These are phyloP conservation scores for Sclerurus mexicanus DNA, from an alignment of 2,113 vertebrate species.

Conservation along the genomic window DNA sequence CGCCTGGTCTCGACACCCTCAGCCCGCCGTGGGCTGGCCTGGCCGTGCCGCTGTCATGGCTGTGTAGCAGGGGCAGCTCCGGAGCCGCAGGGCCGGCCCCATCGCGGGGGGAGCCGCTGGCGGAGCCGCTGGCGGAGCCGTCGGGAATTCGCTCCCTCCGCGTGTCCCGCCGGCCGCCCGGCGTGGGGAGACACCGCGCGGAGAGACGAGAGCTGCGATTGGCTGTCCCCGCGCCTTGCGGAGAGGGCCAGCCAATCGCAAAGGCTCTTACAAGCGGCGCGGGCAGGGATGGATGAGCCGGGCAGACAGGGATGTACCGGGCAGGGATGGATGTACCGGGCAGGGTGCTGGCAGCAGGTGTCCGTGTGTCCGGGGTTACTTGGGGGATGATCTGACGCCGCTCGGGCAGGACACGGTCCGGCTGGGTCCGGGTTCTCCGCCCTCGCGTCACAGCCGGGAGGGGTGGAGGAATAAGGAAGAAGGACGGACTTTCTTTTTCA, in stretches of 20 bases:
- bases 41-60: neutral
- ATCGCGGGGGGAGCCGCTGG: no score
- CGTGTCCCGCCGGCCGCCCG: accelerated
- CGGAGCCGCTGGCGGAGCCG: accelerated
- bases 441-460: accelerated
- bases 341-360: accelerated
- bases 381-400: accelerated
- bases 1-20: neutral
- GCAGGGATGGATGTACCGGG: no score
- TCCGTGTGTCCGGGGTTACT: accelerated
- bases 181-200: accelerated
- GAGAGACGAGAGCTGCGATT: neutral
- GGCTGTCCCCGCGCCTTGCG: neutral
- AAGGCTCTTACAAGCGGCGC: neutral
- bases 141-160: accelerated
- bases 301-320: no score
- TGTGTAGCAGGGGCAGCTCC: accelerated
- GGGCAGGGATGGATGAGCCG: no score
- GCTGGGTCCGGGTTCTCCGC: no score
- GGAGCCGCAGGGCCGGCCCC: no score
- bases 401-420: neutral
- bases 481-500: neutral
- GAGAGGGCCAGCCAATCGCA: neutral
- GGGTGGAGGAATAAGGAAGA: neutral
- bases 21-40: accelerated